These are phyloP conservation scores for Alectura lathami DNA, from an alignment of 2,113 vertebrate species.

Conservation along the genomic window DNA sequence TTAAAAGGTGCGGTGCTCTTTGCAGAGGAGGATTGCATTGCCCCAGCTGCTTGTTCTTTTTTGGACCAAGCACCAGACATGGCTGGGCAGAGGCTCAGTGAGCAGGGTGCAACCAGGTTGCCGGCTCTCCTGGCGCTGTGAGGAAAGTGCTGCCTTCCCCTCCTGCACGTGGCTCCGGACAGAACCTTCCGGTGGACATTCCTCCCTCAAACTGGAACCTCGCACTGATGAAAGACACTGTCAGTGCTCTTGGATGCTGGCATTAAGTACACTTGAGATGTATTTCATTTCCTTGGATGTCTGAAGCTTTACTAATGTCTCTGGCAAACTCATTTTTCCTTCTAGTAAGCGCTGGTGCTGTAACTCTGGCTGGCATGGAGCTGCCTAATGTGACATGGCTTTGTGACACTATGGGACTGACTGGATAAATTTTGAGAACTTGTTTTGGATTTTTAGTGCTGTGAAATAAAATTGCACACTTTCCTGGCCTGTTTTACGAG, in stretches of 20 bases:
- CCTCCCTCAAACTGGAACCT: slow-evolving; percentile 26
- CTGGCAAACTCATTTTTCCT: background rate
- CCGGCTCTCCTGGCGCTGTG: background rate
- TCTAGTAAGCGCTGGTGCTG: background rate
- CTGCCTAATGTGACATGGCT: accelerated
- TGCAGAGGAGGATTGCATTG: background rate
- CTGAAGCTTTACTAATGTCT: background rate
- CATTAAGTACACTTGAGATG: background rate
- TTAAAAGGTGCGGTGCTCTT: background rate
- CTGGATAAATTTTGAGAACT: slow-evolving; percentile 1
- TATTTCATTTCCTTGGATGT: background rate
- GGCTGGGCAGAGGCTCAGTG: background rate
- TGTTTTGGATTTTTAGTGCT: background rate
- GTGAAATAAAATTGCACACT: slow-evolving; percentile 37
- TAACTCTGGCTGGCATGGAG: background rate
- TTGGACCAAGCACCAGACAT: background rate
- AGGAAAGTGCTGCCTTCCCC: background rate
- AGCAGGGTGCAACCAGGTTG: background rate
- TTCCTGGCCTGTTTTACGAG: background rate
- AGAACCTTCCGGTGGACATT: background rate
- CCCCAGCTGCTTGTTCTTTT: background rate
- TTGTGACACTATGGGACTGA: background rate
- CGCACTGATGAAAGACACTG: background rate
- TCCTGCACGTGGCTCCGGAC: background rate
- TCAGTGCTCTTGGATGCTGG: background rate